phyloP scores from a whole-genome alignment of 2,113 vertebrate genomes.

The Narcine bancroftii region DNA sequence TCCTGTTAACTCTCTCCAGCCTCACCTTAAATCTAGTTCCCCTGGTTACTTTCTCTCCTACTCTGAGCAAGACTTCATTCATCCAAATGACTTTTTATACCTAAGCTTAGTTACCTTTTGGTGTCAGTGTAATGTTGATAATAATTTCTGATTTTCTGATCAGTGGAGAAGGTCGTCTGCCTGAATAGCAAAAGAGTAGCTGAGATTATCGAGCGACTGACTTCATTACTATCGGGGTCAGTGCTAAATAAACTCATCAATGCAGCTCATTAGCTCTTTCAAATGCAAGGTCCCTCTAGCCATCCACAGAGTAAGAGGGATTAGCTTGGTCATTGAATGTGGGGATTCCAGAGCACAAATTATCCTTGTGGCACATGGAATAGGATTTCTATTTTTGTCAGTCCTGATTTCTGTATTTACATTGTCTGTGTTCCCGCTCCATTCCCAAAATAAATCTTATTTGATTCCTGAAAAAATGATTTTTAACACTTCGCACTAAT shows the following conservation, averaged over 20 bases:
- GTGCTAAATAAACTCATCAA: background rate
- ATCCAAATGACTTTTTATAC: too few relatives aligned
- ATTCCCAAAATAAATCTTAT: background rate
- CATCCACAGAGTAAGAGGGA: background rate
- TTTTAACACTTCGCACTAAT: background rate
- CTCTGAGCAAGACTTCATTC: too few relatives aligned
- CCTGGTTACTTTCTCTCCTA: too few relatives aligned
- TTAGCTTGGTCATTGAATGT: background rate
- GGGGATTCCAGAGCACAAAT: background rate
- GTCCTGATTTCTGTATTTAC: background rate
- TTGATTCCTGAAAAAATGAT: background rate
- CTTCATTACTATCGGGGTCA: background rate
- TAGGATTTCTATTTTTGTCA: background rate
- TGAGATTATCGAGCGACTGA: background rate
- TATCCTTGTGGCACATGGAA: background rate
- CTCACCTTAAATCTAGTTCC: too few relatives aligned
- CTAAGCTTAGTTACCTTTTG: background rate
- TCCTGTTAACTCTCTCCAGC: too few relatives aligned
- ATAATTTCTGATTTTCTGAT: background rate
- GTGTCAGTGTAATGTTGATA: background rate
- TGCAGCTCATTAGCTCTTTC: background rate
- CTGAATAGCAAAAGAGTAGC: background rate
- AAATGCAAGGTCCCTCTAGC: background rate
- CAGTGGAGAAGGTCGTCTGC: background rate
- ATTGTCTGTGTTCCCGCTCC: background rate